Base-by-base conservation (phyloP, 2,113 vertebrate species). In the Sigmodon hispidus region DNA sequence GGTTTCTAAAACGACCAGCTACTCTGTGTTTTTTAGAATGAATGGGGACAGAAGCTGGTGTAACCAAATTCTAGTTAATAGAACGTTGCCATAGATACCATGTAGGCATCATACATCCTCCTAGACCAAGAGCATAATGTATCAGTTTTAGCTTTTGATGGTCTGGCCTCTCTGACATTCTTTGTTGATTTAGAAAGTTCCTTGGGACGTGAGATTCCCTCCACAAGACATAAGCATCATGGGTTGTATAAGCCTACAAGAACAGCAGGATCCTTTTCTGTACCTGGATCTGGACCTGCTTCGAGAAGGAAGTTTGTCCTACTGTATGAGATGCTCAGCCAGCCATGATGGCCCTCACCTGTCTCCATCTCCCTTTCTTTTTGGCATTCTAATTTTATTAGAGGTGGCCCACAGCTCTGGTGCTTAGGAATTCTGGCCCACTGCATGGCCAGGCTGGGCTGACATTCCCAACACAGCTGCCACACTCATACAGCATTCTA, bases 1-100 rank as follows among this genome's bases (percentile, higher is more conserved):
- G 65, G 36, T 40, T 85, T 86, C 84, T 40, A 7, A 65, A 92
- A 94, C 57, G 79, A 83, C 55, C 83, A 73, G 31, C 19, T 79
- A 65, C 77, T 96, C 91, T 48, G 45, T 83, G 26, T 86, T 85
- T 96, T 95, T 55, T 31, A 80, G 90, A 94, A 93, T 93, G 85
- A 91, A 93, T 10, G 24, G 59, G 69, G 40, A 50, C 13, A 15
- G 59, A 61, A 81, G 73, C 75, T 34, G 55, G 55, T 48, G 43
- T 61, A 91, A 69, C 70, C 1, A 10, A n/a, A 85, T 86, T 84
- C 80, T 72, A 63, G 88, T 55, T 84, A n/a, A 92, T 2, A 50
- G 69, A 81, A 48, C 57, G 79, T 88, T 92, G 17, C 81, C 59
- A n/a, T 36, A 79, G 88, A 92, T 19, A 81, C 52, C 6, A 50